Conservation (phyloP, 2,888 invertebrate genomes). For the Sclerodermus sp. region DNA sequence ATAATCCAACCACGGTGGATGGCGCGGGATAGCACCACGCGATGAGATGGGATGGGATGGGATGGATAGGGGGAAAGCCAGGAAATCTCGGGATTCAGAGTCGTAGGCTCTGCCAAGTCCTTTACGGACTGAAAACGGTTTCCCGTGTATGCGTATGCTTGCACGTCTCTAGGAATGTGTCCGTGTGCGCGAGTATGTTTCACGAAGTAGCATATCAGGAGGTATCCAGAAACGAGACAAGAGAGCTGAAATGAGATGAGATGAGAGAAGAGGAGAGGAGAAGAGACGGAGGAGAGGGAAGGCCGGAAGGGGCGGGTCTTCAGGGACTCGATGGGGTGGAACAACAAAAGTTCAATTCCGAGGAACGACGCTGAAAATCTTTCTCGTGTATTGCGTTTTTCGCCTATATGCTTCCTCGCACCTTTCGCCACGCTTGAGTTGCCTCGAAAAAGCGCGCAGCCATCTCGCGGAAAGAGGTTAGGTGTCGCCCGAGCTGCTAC, state of each 20-base stretch:
- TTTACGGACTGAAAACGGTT: no score
- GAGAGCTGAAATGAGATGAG: constrained; percentile 27
- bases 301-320: no score
- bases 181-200: no score
- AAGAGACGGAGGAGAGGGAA: neutral
- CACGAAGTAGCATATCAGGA: constrained; percentile 9
- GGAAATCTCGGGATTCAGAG: no score
- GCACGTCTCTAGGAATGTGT: no score
- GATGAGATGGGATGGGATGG: no score
- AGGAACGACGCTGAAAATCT: constrained; percentile 47
- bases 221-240: constrained; percentile 20
- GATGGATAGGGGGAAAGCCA: no score
- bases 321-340: constrained; percentile 29
- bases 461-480: neutral
- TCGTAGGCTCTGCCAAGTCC: no score
- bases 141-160: no score
- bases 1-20: no score
- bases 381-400: constrained; percentile 38
- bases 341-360: constrained; percentile 53
- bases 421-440: constrained; percentile 8
- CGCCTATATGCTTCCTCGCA: constrained; percentile 20
- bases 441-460: neutral
- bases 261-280: constrained; percentile 15
- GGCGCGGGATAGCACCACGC: no score
- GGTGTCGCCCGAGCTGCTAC: neutral